phyloP scores from a whole-genome alignment of 2,888 invertebrate genomes.

The Philhelius pedissequus region DNA sequence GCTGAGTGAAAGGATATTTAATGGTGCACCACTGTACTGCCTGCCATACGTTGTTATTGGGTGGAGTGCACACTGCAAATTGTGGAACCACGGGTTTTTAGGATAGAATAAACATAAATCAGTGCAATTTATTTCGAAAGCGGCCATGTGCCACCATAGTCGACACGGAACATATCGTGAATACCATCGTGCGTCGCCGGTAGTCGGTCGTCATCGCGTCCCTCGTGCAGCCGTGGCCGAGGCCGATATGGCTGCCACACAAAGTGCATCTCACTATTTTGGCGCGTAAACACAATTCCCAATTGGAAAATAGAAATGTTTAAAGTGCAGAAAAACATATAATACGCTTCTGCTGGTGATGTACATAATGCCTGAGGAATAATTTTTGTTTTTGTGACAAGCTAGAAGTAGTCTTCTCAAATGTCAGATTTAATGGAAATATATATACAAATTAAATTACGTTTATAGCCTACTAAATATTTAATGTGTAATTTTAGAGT shows the following conservation, averaged over 20 bases:
- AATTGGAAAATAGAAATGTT: conserved; percentile 39
- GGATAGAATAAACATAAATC: conserved; percentile 66
- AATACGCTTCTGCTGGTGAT: conserved; percentile 22
- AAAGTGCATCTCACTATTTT: conserved; percentile 46
- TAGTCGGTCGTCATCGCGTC: no score
- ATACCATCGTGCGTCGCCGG: no score
- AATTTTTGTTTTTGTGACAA: neutral
- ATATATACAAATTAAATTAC: conserved; percentile 45
- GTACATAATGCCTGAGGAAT: neutral
- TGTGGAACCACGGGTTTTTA: conserved; percentile 55
- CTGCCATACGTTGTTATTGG: neutral
- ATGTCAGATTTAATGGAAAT: conserved; percentile 49
- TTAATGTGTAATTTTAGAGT: conserved; percentile 72
- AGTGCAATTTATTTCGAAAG: conserved; percentile 63
- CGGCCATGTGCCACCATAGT: conserved; percentile 29
- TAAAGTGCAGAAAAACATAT: neutral
- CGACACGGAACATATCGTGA: conserved; percentile 43
- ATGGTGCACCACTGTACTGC: neutral
- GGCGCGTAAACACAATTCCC: conserved; percentile 29
- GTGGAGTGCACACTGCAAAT: neutral
- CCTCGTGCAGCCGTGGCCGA: neutral
- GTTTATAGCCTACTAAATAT: conserved; percentile 76
- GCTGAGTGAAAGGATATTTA: conserved; percentile 52
- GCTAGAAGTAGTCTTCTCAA: conserved; percentile 6
- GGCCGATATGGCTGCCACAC: neutral